Evolutionary conservation across 2,888 invertebrate genomes (phyloP).

Genomic region (Ramazzottius varieornatus): DNA sequence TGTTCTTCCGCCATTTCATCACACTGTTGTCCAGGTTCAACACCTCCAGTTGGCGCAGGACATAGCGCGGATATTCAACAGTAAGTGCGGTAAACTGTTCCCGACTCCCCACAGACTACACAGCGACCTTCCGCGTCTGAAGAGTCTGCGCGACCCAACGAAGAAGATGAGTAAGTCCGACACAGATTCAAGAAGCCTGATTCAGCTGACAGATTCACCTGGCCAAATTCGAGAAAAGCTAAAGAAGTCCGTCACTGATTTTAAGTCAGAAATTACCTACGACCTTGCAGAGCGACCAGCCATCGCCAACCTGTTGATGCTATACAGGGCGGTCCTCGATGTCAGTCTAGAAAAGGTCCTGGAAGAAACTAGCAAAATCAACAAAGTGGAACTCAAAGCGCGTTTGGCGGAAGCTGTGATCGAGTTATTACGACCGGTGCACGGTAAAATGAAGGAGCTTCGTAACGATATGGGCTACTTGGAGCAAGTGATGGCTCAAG

Average conservation of each 20-base stretch:
- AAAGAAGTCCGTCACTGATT: conserved; percentile 71
- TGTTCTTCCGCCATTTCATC: too few species aligned
- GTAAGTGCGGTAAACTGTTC: conserved; percentile 44
- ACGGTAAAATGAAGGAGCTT: conserved; percentile 31
- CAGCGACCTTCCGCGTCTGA: conserved; percentile 27
- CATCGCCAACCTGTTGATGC: conserved; percentile 58
- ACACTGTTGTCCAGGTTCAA: conserved; percentile 32
- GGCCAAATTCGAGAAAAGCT: conserved; percentile 42
- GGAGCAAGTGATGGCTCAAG: conserved; percentile 33
- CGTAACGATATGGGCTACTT: conserved; percentile 36
- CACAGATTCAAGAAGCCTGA: conserved; percentile 42
- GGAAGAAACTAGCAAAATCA: conserved; percentile 34
- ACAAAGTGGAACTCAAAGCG: conserved; percentile 52
- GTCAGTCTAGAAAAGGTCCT: conserved; percentile 39
- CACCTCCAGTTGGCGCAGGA: conserved; percentile 57
- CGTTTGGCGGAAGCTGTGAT: conserved; percentile 43
- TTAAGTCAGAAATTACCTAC: conserved; percentile 49
- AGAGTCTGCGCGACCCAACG: conserved; percentile 53
- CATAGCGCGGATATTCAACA: conserved; percentile 52
- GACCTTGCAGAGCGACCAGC: conserved; percentile 52
- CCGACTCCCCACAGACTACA: conserved; percentile 35
- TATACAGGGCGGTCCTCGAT: conserved; percentile 48
- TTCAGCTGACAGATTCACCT: conserved; percentile 47
- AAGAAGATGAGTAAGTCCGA: conserved; percentile 98
- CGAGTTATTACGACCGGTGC: conserved; percentile 41